Evolutionary conservation across 2,888 invertebrate species (phyloP).

Genomic region (Plebejus melissa): DNA sequence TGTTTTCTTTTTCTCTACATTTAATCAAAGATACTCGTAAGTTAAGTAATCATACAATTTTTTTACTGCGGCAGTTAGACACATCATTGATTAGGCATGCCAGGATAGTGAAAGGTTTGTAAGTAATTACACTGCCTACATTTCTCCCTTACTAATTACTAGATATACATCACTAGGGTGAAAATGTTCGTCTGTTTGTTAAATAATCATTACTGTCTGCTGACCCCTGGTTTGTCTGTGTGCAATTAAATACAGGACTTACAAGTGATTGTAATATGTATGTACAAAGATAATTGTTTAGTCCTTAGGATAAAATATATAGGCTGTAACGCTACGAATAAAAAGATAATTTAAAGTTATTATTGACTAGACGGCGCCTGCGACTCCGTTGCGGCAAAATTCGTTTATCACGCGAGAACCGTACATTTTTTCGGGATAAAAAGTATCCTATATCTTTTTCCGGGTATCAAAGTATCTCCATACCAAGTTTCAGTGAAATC

Average conservation of each 20-base stretch:
- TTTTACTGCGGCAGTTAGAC: no score
- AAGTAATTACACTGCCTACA: not conserved
- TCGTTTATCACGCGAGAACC: no score
- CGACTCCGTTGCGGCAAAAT: no score
- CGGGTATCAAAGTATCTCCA: no score
- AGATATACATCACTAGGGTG: not conserved
- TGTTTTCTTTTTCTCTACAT: not conserved
- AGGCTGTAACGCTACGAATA: no score
- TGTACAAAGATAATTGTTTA: not conserved
- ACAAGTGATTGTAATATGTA: not conserved
- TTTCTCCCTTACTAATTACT: not conserved
- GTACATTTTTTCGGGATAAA: no score
- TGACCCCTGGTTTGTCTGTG: conserved; percentile 6
- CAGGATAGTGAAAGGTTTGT: not conserved
- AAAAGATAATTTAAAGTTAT: no score
- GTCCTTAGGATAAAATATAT: no score
- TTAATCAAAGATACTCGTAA: no score
- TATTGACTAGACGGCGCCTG: no score
- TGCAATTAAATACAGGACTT: not conserved
- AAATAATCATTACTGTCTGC: not conserved
- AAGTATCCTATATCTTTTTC: no score
- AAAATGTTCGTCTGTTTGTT: not conserved
- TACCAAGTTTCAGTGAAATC: no score
- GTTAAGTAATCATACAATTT: not conserved
- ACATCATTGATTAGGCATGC: not conserved